Base-by-base conservation (phyloP, 2,888 invertebrate species). In the Hetaerina titia region DNA sequence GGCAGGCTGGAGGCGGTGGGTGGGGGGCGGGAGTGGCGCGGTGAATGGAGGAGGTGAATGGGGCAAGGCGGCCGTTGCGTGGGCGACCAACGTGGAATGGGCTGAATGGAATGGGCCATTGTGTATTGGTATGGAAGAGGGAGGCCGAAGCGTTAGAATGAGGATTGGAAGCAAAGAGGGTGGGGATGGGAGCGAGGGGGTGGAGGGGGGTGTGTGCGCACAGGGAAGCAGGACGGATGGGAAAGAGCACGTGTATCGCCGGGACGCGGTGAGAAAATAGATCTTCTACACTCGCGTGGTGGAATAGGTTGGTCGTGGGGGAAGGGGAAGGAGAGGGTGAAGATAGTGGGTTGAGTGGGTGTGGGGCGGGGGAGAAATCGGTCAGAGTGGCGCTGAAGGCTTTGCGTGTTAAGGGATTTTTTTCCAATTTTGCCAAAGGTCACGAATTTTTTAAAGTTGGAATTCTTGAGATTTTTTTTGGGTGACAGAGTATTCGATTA, bases 31-130 rank as follows among this genome's bases (percentile, higher is more conserved):
- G 81, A 81, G 81, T 81, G 81, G 31, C 81, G 81, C 81, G 81
- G 19, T 81, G 81, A 81, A 81, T 81, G 81, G 81, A 81, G 81
- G 31, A n/a, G 81, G 25, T 81, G 81, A 81, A 81, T 81, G 81
- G 81, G n/a, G 31, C 81, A 22, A n/a, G 22, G 19, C 69, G 7
- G n/a, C 22, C 69, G 17, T 31, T 22, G 81, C 31, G 81, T 81
- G 81, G 81, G 81, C 81, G 81, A 31, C 81, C 31, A 4, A 1
- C 5, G 81, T 81, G 81, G 81, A 81, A 81, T 81, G 81, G 81
- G 25, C 13, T 25, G 81, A 81, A 81, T 81, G 81, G 81, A 81
- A 81, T 81, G 81, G 81, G 81, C 81, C 81, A 81, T 81, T 81
- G 81, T 81, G 81, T 81, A 81, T 81, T 81, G 81, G 81, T 81